These are phyloP conservation scores for Pocillopora verrucosa DNA, from an alignment of 64 coral and sea anemone genomes.

Conservation along the genomic window DNA sequence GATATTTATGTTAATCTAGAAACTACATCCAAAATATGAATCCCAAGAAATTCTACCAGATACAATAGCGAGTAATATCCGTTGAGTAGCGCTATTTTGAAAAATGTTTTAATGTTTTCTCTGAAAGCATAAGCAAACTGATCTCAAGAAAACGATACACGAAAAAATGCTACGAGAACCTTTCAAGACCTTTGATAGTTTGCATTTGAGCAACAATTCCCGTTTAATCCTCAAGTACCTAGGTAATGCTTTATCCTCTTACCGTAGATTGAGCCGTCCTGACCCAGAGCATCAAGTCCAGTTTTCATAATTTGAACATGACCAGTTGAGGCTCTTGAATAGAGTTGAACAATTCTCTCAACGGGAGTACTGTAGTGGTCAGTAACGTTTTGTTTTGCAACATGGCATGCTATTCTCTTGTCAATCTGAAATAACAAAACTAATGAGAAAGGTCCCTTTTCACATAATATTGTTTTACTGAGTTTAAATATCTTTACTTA, in stretches of 20 bases:
- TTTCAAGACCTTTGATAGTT: not conserved
- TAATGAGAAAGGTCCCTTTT: not conserved
- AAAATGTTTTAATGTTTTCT: not conserved
- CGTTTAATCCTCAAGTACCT: not conserved
- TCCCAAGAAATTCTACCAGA: not conserved
- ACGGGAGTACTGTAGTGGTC: not conserved
- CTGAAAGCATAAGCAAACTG: not conserved
- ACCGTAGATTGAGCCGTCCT: constrained; percentile 36
- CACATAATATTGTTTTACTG: not conserved
- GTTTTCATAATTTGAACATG: constrained; percentile 43
- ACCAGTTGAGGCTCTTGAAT: constrained; percentile 27
- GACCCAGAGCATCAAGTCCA: constrained; percentile 16
- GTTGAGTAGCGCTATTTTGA: not conserved
- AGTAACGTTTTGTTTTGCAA: not conserved
- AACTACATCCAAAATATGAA: not conserved
- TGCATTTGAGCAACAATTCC: not conserved
- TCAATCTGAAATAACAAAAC: not conserved
- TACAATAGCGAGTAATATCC: not conserved
- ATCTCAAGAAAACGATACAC: not conserved
- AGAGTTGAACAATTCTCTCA: constrained; percentile 23
- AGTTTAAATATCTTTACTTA: not conserved
- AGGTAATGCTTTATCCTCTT: not conserved
- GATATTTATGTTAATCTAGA: not conserved
- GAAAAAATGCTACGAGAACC: not conserved
- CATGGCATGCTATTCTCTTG: not conserved